A percentile compares a stretch with the other conserved stretches of the same genome.
Conservation (phyloP, 2,113 vertebrate genomes). For the Peromyscus polionotus region DNA sequence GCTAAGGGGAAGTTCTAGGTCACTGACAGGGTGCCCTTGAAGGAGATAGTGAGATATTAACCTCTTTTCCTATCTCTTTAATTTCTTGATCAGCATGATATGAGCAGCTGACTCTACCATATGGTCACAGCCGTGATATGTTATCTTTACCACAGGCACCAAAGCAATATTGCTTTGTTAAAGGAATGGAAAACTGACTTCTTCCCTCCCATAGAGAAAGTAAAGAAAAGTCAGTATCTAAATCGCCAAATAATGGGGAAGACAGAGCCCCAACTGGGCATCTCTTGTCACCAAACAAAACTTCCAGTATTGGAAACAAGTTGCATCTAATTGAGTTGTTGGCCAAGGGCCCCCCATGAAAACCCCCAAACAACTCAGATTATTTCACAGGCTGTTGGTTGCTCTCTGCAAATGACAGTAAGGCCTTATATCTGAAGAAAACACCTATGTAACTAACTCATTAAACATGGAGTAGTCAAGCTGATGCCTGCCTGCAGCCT, state of each 20-base stretch:
- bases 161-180: background rate
- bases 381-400: no score
- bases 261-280: no score
- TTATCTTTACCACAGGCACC: background rate
- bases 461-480: background rate
- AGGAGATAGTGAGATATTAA: background rate
- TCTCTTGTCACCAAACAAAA: no score
- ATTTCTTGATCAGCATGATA: background rate
- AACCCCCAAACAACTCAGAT: no score
- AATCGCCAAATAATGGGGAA: no score
- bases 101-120: background rate
- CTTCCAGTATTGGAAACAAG: no score
- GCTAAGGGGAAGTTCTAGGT: background rate
- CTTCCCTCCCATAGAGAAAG: background rate
- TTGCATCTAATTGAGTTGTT: no score
- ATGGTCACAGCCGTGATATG: no score
- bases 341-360: no score
- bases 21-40: background rate
- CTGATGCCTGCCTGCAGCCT: background rate
- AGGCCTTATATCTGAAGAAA: background rate
- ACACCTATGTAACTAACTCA: background rate
- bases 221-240: background rate
- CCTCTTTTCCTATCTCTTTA: background rate
- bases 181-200: background rate
- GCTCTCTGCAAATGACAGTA: background rate